These are phyloP conservation scores for Pseudopodoces humilis DNA, from an alignment of 2,113 vertebrate species.

Conservation along the genomic window DNA sequence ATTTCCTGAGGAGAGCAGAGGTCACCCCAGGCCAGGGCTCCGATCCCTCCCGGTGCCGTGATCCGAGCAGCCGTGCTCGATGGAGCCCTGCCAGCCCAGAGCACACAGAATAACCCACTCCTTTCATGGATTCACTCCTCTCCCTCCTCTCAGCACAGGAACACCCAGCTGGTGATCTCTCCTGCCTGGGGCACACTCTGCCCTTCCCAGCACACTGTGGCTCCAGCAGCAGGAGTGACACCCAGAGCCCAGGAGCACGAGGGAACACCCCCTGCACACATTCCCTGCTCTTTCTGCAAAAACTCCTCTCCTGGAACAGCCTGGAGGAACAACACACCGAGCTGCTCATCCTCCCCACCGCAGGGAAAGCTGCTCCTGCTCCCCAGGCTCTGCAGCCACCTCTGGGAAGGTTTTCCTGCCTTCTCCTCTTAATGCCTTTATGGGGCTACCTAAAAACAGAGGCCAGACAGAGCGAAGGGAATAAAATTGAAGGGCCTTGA, in stretches of 20 bases:
- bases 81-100: too few species aligned
- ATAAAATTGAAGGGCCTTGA: not conserved
- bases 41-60: not conserved
- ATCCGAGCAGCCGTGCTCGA: too few species aligned
- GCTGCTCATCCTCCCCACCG: not conserved
- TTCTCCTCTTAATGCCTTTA: not conserved
- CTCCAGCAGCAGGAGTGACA: not conserved
- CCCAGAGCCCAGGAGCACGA: rapidly evolving
- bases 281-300: not conserved
- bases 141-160: not conserved
- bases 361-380: rapidly evolving
- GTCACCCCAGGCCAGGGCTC: not conserved
- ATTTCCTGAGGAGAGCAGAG: not conserved
- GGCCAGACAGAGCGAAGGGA: not conserved
- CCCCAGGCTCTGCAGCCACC: rapidly evolving
- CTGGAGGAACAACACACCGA: not conserved
- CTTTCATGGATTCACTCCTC: not conserved
- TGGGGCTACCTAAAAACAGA: not conserved
- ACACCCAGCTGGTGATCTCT: not conserved
- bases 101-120: not conserved
- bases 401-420: not conserved
- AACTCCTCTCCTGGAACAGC: not conserved
- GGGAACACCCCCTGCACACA: rapidly evolving
- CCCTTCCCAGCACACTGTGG: too few species aligned
- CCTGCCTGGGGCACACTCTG: rapidly evolving